These are phyloP conservation scores for Panulirus ornatus DNA, from an alignment of 1,140 invertebrate species.

Conservation along the genomic window DNA sequence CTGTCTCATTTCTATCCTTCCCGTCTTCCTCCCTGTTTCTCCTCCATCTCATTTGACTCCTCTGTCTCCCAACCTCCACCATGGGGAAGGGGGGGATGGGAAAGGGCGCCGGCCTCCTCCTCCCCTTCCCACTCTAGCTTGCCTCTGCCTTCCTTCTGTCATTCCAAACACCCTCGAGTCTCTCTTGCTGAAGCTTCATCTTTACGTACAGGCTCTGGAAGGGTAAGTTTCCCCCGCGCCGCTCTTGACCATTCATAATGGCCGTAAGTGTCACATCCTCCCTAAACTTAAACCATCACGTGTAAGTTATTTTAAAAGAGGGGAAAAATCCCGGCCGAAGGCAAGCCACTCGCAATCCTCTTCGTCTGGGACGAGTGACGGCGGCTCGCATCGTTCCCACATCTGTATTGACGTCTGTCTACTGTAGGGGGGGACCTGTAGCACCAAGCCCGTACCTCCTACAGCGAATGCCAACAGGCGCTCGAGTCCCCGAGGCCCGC, in stretches of 20 bases:
- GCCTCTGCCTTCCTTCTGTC: background rate
- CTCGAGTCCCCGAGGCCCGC: no score
- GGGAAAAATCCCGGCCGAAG: constrained; percentile 11
- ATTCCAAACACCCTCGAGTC: background rate
- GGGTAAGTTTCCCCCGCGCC: background rate
- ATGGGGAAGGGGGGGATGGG: no score
- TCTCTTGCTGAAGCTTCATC: background rate
- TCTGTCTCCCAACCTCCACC: no score
- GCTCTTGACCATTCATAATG: background rate
- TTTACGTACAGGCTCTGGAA: background rate
- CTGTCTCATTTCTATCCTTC: no score
- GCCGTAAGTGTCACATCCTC: background rate
- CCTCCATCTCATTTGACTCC: no score
- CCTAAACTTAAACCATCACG: background rate
- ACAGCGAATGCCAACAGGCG: no score
- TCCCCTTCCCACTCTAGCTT: background rate
- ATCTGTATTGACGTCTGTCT: no score
- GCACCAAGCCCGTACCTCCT: no score
- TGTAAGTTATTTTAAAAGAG: background rate
- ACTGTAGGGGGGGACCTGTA: no score
- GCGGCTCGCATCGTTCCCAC: background rate
- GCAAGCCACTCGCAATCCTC: no score
- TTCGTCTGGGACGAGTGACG: background rate
- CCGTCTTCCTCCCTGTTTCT: background rate
- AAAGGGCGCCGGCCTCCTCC: background rate